Conservation (phyloP, 1,140 invertebrate genomes). For the Hesperophylax magnus region DNA sequence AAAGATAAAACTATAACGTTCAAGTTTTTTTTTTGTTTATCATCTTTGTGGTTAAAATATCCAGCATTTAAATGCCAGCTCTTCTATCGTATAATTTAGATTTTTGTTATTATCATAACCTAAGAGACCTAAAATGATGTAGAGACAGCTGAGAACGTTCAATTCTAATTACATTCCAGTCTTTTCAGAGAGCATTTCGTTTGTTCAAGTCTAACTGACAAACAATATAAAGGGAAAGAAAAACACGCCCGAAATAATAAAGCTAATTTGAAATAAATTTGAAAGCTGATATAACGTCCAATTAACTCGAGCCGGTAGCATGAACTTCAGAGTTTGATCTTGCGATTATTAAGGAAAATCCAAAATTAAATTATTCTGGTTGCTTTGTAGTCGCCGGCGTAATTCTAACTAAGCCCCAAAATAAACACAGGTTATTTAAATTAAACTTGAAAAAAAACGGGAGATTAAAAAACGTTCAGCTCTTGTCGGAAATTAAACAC, state of each 20-base stretch:
- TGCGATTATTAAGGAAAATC: constrained; percentile 22
- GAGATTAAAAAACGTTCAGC: neutral
- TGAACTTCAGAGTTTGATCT: neutral
- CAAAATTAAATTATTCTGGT: constrained; percentile 22
- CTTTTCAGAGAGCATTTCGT: too few species aligned
- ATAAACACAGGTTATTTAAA: constrained; percentile 2
- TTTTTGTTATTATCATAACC: too few species aligned
- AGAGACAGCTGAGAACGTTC: too few species aligned
- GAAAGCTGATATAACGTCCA: constrained; percentile 34
- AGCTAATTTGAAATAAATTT: constrained; percentile 30
- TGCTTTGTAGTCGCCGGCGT: neutral
- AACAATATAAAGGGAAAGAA: constrained; percentile 9
- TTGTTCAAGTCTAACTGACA: neutral
- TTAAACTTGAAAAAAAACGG: neutral
- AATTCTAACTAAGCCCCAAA: neutral
- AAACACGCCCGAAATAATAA: constrained; percentile 28
- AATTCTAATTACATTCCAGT: too few species aligned
- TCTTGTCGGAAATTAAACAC: too few species aligned
- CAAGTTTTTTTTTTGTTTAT: too few species aligned
- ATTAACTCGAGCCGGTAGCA: constrained; percentile 1
- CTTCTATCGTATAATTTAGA: too few species aligned
- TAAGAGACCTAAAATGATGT: too few species aligned
- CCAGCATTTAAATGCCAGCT: too few species aligned
- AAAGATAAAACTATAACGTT: too few species aligned
- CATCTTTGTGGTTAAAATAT: too few species aligned